A percentile compares a stretch with the other conserved stretches of the same genome.
Evolutionary conservation across 2,113 vertebrate species (phyloP).

Genomic region (Zapus hudsonius): DNA sequence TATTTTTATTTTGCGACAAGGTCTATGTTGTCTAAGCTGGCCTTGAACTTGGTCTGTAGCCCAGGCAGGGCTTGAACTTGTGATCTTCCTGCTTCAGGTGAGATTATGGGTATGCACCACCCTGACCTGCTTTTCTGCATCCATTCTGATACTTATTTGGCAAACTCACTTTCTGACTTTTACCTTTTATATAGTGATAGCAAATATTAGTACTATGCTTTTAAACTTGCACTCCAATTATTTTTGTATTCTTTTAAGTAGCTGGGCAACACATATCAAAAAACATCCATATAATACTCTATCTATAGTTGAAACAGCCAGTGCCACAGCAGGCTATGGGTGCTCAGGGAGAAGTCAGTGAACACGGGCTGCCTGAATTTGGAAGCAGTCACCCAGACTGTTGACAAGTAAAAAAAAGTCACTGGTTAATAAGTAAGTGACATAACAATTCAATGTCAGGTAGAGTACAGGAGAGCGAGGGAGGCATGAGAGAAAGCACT

Average conservation of each 20-base stretch:
- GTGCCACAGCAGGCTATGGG: neutral
- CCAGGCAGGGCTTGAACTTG: neutral
- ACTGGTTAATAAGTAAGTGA: conserved; percentile 10
- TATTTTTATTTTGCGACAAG: neutral
- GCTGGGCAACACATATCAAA: conserved; percentile 2
- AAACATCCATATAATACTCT: conserved; percentile 42
- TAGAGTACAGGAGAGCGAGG: neutral
- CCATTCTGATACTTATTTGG: neutral
- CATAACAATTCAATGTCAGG: neutral
- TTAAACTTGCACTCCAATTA: neutral
- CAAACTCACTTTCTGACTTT: conserved; percentile 21
- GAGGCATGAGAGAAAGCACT: neutral
- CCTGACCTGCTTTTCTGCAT: conserved; percentile 10
- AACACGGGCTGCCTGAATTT: neutral
- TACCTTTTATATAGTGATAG: conserved; percentile 14
- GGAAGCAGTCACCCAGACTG: neutral
- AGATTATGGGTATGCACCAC: neutral
- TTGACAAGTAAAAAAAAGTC: neutral
- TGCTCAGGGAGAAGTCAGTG: neutral
- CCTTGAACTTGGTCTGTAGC: neutral
- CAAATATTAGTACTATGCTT: neutral
- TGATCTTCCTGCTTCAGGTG: neutral
- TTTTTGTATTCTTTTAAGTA: conserved; percentile 51
- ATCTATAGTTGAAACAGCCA: conserved; percentile 5
- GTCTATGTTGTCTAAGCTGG: neutral